Evolutionary conservation across 2,113 vertebrate genomes (phyloP).

Genomic region (Urocynchramus pylzowi): DNA sequence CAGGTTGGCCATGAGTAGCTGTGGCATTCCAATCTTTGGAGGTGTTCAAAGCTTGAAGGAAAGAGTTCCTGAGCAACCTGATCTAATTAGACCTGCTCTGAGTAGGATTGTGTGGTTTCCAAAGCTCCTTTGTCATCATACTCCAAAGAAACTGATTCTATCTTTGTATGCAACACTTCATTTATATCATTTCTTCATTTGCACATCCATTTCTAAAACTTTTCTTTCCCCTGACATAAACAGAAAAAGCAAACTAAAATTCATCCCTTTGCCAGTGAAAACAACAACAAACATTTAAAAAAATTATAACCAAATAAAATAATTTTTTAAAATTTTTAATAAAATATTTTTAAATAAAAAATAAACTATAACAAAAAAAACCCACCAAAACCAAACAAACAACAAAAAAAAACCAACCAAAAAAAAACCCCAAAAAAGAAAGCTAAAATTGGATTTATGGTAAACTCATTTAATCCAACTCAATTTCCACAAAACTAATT

Average conservation of each 20-base stretch:
- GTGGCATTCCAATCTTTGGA: background rate
- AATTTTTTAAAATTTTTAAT: too few species aligned
- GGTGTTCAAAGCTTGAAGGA: background rate
- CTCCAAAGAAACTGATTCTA: background rate
- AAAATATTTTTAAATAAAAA: too few species aligned
- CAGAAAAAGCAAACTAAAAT: background rate
- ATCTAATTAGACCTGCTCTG: background rate
- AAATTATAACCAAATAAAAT: too few species aligned
- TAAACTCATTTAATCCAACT: background rate
- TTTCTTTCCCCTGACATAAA: background rate
- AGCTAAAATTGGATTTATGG: background rate
- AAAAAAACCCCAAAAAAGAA: background rate
- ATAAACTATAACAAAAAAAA: too few species aligned
- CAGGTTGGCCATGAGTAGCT: background rate
- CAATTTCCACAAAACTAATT: conserved; percentile 45
- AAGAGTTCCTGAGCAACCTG: background rate
- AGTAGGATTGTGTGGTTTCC: background rate
- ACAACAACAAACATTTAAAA: background rate
- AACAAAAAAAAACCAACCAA: background rate
- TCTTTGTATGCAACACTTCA: background rate
- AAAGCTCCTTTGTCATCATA: background rate
- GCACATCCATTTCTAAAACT: background rate
- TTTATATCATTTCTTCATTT: background rate
- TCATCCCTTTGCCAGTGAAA: background rate
- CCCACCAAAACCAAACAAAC: too few species aligned